Conservation (phyloP, 2,888 invertebrate genomes). For the Plagodis pulveraria region DNA sequence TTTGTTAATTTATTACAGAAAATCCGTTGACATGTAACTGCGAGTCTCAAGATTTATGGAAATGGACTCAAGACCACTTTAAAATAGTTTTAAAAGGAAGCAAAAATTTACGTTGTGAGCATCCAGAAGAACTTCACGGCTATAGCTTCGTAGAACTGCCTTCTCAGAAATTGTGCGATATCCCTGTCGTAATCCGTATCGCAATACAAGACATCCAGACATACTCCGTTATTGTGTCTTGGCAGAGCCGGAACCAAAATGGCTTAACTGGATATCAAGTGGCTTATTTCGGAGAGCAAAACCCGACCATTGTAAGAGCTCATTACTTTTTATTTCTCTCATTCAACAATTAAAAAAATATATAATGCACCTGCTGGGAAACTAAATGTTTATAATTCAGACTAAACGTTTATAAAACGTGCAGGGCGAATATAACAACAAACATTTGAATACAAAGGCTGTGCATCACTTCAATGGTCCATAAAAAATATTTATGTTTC, state of each 20-base stretch:
- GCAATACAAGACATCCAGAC: constrained; percentile 95
- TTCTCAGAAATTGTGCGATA: constrained; percentile 93
- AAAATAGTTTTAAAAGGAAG: constrained; percentile 88
- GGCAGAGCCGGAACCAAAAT: constrained; percentile 95
- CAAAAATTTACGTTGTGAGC: constrained; percentile 90
- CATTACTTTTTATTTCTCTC: constrained; percentile 31
- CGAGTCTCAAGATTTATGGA: constrained; percentile 95
- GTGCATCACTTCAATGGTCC: constrained; percentile 83
- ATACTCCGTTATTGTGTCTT: constrained; percentile 93
- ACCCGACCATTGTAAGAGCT: constrained; percentile 81
- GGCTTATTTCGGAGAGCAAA: constrained; percentile 89
- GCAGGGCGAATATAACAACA: constrained; percentile 72
- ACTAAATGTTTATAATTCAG: constrained; percentile 56
- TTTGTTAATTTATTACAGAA: constrained; percentile 80
- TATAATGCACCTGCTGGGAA: constrained; percentile 44
- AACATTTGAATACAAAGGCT: constrained; percentile 83
- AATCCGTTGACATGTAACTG: constrained; percentile 96
- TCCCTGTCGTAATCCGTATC: constrained; percentile 92
- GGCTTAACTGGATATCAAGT: constrained; percentile 94
- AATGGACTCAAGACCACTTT: constrained; percentile 95
- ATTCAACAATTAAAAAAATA: constrained; percentile 22
- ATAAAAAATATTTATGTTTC: constrained; percentile 83
- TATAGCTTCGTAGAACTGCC: constrained; percentile 90
- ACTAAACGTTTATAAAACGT: constrained; percentile 59
- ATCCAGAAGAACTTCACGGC: constrained; percentile 92